phyloP scores from a whole-genome alignment of 2,113 vertebrate genomes.

The Camelus dromedarius region DNA sequence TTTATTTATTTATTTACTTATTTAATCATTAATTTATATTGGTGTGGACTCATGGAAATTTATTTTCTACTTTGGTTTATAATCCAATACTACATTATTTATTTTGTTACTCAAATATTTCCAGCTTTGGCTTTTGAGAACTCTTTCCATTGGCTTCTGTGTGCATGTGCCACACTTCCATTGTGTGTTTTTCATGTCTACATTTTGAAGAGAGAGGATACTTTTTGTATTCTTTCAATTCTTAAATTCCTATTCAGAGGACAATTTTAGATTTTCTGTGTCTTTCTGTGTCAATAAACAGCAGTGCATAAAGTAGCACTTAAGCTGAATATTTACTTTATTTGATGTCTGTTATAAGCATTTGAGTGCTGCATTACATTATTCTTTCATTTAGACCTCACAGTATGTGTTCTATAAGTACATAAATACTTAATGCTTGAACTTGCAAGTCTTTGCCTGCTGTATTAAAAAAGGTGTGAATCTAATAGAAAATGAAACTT shows the following conservation, averaged over 20 bases:
- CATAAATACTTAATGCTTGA: conserved; percentile 10
- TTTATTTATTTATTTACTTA: background rate
- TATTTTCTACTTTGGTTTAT: conserved; percentile 8
- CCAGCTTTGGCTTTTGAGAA: background rate
- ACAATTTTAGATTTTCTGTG: conserved; percentile 13
- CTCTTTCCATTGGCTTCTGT: background rate
- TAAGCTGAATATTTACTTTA: background rate
- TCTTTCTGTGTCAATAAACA: conserved; percentile 26
- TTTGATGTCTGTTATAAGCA: background rate
- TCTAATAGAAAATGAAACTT: conserved; percentile 48
- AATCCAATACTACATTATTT: background rate
- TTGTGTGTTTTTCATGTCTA: background rate
- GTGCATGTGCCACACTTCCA: background rate
- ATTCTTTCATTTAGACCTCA: conserved; percentile 10
- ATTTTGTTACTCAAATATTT: background rate
- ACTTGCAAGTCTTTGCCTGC: background rate
- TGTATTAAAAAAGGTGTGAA: background rate
- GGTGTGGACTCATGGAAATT: background rate
- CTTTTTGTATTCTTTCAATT: background rate
- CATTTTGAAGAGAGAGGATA: background rate
- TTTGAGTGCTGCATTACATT: background rate
- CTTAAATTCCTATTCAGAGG: background rate
- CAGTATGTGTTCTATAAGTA: conserved; percentile 6
- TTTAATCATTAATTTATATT: background rate
- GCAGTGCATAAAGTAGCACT: background rate